A percentile compares a stretch with the other conserved stretches of the same genome.
phyloP scores from a whole-genome alignment of 2,888 invertebrate genomes.

The Aphrophora alni region DNA sequence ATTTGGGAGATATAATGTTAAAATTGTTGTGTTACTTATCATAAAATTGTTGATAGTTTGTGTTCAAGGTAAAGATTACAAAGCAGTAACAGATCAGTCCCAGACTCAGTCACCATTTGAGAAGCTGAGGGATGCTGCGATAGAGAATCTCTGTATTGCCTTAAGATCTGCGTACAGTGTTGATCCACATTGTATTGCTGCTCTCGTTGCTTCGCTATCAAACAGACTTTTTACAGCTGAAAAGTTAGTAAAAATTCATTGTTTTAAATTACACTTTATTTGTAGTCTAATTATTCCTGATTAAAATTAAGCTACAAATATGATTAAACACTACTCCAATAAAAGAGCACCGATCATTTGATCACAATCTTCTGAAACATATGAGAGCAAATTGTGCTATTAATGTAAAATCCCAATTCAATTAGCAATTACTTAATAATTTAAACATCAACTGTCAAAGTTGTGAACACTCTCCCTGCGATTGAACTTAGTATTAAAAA shows the following conservation, averaged over 20 bases:
- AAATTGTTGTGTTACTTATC: background rate
- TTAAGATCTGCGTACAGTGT: conserved; percentile 86
- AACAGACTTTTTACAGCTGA: conserved; percentile 94
- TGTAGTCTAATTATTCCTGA: no score
- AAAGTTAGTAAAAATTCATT: conserved; percentile 66
- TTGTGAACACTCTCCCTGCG: no score
- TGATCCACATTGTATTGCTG: conserved; percentile 93
- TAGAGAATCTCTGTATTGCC: conserved; percentile 94
- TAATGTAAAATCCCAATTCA: no score
- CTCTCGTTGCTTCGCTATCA: conserved; percentile 94
- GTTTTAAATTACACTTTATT: background rate
- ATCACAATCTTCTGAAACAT: no score
- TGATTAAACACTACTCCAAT: no score
- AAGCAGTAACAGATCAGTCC: conserved; percentile 56
- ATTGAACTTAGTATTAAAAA: no score
- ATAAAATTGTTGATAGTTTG: background rate
- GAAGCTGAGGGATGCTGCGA: conserved; percentile 91
- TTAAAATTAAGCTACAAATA: no score
- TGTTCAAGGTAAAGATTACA: conserved; percentile 72
- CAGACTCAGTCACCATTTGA: conserved; percentile 76
- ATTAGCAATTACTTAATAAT: no score
- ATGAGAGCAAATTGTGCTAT: no score
- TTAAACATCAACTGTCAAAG: no score
- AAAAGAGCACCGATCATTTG: no score
- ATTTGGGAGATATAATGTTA: no score